These are phyloP conservation scores for Platanista minor DNA, from an alignment of 2,113 vertebrate species.

Conservation along the genomic window DNA sequence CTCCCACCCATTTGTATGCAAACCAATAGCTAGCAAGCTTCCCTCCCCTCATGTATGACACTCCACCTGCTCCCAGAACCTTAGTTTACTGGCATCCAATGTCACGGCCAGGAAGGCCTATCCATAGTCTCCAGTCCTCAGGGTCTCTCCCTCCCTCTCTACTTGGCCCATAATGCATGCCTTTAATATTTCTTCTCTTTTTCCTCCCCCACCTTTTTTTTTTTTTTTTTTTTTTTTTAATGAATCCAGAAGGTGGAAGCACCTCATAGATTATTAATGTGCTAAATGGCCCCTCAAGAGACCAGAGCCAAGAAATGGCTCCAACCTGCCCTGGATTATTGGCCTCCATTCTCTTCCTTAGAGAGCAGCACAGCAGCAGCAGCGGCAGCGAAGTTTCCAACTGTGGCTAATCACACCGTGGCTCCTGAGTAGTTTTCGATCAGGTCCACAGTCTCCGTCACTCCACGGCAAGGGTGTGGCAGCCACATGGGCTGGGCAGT, in stretches of 20 bases:
- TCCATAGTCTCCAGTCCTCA: background rate
- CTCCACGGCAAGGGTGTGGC: background rate
- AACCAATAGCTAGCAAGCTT: background rate
- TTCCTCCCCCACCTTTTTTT: background rate
- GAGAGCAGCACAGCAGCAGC: background rate
- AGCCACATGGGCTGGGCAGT: accelerated
- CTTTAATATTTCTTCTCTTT: background rate
- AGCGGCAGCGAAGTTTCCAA: background rate
- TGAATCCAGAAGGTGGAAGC: slow-evolving; percentile 49
- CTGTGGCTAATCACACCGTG: background rate
- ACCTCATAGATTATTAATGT: slow-evolving; percentile 69
- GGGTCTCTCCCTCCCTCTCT: background rate
- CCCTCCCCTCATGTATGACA: background rate
- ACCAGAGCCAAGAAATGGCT: slow-evolving; percentile 44
- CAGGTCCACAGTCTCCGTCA: background rate
- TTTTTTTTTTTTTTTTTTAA: background rate
- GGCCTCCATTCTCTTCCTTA: slow-evolving; percentile 49
- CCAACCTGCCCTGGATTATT: background rate
- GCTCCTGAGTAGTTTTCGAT: background rate
- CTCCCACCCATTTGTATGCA: background rate
- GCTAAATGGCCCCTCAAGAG: slow-evolving; percentile 59
- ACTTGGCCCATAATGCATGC: background rate
- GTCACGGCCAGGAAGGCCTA: background rate
- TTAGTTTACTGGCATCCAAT: background rate
- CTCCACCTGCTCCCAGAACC: background rate